Conservation (phyloP, 2,113 vertebrate species). For the Micronycteris hirsuta region DNA sequence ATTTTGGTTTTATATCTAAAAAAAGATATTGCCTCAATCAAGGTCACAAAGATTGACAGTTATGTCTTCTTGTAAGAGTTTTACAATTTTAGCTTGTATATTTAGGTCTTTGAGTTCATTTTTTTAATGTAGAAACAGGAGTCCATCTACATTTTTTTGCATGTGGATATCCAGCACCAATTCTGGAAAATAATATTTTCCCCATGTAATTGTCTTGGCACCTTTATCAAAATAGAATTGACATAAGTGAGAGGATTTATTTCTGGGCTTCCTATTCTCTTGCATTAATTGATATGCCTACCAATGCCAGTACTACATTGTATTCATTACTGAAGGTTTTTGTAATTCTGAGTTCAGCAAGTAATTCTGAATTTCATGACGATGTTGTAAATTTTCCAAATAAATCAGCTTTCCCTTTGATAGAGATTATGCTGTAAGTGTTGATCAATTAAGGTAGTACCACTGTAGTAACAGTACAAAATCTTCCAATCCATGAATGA, state of each 20-base stretch:
- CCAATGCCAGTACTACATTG: background rate
- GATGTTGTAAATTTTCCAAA: background rate
- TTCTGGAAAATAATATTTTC: background rate
- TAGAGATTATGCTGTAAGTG: background rate
- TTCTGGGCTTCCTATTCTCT: background rate
- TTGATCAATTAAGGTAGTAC: background rate
- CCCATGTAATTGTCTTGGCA: background rate
- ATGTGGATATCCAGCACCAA: background rate
- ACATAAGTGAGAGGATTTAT: background rate
- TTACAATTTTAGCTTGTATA: background rate
- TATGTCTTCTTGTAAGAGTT: background rate
- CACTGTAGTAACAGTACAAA: background rate
- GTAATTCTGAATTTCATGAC: background rate
- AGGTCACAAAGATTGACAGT: background rate
- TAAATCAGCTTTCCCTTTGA: background rate
- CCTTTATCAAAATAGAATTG: background rate
- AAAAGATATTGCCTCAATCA: background rate
- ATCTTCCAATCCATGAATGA: background rate
- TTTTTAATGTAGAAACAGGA: background rate
- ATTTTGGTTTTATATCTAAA: background rate
- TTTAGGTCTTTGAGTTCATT: background rate
- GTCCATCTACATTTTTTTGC: background rate
- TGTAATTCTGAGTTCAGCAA: background rate
- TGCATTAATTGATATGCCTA: background rate
- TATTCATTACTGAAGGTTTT: background rate